Conservation (phyloP, 35 echinoderm and acorn worm genomes). For the Chiridota heheva region DNA sequence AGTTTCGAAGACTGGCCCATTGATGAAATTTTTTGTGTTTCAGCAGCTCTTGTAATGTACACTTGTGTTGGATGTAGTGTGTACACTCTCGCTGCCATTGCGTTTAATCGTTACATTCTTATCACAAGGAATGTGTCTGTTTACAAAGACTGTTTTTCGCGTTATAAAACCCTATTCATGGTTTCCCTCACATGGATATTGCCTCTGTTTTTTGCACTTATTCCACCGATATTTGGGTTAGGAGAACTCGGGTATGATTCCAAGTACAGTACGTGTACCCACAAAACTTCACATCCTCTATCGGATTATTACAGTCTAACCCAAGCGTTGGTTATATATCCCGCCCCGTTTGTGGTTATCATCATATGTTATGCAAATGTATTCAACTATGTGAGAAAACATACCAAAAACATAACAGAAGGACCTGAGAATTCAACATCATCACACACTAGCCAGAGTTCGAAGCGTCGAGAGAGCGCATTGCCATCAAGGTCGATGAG, state of each 20-base stretch:
- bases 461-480: slow-evolving; percentile 63
- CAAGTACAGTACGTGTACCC: slow-evolving; percentile 86
- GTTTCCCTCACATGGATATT: slow-evolving; percentile 70
- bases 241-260: slow-evolving; percentile 82
- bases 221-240: slow-evolving; percentile 73
- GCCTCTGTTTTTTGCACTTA: slow-evolving; percentile 65
- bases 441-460: slow-evolving; percentile 42
- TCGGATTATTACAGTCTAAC: slow-evolving; percentile 84
- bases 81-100: slow-evolving; percentile 79
- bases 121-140: slow-evolving; percentile 65
- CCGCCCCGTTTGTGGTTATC: slow-evolving; percentile 65
- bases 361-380: slow-evolving; percentile 59
- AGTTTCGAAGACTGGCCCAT: slow-evolving; percentile 75
- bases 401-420: slow-evolving; percentile 78
- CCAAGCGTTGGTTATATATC: slow-evolving; percentile 74
- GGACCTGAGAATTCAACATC: slow-evolving; percentile 72
- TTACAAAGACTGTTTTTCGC: slow-evolving; percentile 63
- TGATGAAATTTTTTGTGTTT: slow-evolving; percentile 49
- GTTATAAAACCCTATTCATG: slow-evolving; percentile 50
- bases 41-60: slow-evolving; percentile 74
- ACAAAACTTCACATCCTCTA: slow-evolving; percentile 76
- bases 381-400: slow-evolving; percentile 63
- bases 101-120: slow-evolving; percentile 75
- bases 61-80: slow-evolving; percentile 84
- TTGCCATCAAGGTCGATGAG: slow-evolving; percentile 49